phyloP scores from a whole-genome alignment of 2,113 vertebrate species.

The Gopherus evgoodei region DNA sequence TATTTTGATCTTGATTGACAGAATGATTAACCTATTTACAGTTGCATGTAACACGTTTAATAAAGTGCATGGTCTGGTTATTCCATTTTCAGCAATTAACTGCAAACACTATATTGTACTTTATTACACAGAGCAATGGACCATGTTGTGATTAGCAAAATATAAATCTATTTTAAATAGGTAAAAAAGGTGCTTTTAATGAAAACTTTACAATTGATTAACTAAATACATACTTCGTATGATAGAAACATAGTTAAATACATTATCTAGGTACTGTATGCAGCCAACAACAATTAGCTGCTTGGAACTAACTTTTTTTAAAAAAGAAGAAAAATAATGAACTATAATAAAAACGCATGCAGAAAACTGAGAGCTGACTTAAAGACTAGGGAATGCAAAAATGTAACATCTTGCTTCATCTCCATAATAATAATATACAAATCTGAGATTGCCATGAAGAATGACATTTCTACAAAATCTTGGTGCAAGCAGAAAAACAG shows the following conservation, averaged over 20 bases:
- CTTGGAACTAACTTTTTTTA: neutral
- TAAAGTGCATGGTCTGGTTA: neutral
- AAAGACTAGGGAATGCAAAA: neutral
- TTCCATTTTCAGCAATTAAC: neutral
- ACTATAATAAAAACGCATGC: neutral
- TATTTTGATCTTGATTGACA: neutral
- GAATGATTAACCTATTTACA: neutral
- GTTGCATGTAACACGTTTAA: neutral
- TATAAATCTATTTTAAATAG: neutral
- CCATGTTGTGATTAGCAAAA: neutral
- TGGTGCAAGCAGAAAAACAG: neutral
- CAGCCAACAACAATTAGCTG: neutral
- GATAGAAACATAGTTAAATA: neutral
- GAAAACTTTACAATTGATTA: neutral
- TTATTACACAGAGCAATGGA: neutral
- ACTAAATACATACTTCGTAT: neutral
- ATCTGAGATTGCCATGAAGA: neutral
- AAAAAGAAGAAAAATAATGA: neutral
- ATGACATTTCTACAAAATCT: neutral
- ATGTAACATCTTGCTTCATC: neutral
- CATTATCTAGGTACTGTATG: neutral
- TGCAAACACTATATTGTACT: neutral
- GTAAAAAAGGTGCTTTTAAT: neutral
- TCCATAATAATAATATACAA: neutral
- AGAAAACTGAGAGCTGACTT: neutral